Evolutionary conservation across 2,888 invertebrate species (phyloP).

Genomic region (Melipona beecheii): DNA sequence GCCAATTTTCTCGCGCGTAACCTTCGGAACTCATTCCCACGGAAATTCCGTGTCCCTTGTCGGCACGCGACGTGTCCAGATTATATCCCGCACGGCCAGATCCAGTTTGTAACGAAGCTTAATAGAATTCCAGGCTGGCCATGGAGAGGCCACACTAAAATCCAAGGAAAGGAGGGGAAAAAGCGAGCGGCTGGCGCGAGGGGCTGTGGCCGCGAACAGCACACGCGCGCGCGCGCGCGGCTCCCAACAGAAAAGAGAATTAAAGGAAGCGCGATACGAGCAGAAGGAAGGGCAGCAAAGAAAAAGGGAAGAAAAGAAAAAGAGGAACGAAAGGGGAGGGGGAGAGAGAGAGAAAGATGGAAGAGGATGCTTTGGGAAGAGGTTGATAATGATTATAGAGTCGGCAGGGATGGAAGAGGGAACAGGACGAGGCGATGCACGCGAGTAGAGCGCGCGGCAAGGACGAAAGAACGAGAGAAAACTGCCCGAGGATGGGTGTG

Average conservation of each 20-base stretch:
- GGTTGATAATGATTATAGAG: slow-evolving; percentile 79
- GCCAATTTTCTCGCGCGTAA: neutral
- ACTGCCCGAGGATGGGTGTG: slow-evolving; percentile 67
- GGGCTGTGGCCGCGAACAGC: slow-evolving; percentile 49
- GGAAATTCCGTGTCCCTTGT: neutral
- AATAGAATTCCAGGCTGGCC: slow-evolving; percentile 74
- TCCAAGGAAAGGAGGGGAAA: slow-evolving; percentile 73
- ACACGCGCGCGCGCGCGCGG: slow-evolving; percentile 19
- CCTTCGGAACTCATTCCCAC: neutral
- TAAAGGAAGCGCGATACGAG: neutral
- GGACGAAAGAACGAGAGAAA: slow-evolving; percentile 59
- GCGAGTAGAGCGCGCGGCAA: slow-evolving; percentile 23
- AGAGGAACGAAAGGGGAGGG: slow-evolving; percentile 63
- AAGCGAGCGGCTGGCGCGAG: neutral
- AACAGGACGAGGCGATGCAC: slow-evolving; percentile 44
- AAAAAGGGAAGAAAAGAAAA: slow-evolving; percentile 25
- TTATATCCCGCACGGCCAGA: slow-evolving; percentile 52
- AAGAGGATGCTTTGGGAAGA: slow-evolving; percentile 60
- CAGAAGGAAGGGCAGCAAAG: neutral
- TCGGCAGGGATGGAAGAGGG: slow-evolving; percentile 60
- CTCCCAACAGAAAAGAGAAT: neutral
- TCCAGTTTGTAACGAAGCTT: slow-evolving; percentile 73
- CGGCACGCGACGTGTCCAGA: slow-evolving; percentile 57
- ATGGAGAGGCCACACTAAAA: slow-evolving; percentile 59
- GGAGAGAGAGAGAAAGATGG: slow-evolving; percentile 28